Evolutionary conservation across 2,797 vertebrate genomes (phyloP).

Genomic region (Oreochromis grahami): DNA sequence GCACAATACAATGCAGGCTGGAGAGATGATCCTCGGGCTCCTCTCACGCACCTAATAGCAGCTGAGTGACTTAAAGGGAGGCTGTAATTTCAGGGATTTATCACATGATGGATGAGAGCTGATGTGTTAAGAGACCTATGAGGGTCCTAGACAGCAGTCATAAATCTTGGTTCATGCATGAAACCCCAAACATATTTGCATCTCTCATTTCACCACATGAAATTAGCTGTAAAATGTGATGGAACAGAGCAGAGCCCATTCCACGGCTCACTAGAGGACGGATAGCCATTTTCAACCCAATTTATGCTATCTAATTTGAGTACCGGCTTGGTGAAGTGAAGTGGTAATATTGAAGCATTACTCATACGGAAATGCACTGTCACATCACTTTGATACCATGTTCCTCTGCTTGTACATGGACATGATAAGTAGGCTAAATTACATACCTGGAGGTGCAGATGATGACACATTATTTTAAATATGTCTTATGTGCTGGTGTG

Average conservation of each 20-base stretch:
- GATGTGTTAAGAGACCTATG: slow-evolving; percentile 58
- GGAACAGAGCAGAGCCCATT: slow-evolving; percentile 41
- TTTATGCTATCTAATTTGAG: slow-evolving; percentile 40
- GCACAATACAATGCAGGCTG: not conserved
- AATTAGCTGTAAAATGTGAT: slow-evolving; percentile 64
- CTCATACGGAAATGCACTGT: slow-evolving; percentile 27
- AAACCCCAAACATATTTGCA: slow-evolving; percentile 66
- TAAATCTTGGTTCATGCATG: slow-evolving; percentile 69
- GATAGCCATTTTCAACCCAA: slow-evolving; percentile 40
- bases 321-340: slow-evolving; percentile 9
- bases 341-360: slow-evolving; percentile 27
- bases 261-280: slow-evolving; percentile 32
- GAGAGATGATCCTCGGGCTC: slow-evolving; percentile 7
- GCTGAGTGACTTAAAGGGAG: slow-evolving; percentile 49
- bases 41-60: slow-evolving; percentile 57
- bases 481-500: not conserved
- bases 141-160: slow-evolving; percentile 44
- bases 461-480: not conserved
- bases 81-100: slow-evolving; percentile 57
- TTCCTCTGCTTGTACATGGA: not conserved
- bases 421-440: slow-evolving; percentile 5
- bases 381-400: not conserved
- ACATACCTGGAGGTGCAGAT: not conserved
- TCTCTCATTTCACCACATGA: slow-evolving; percentile 45
- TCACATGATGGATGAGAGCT: slow-evolving; percentile 62